These are phyloP conservation scores for Barypeithes pellucidus DNA, from an alignment of 2,888 invertebrate species.

Conservation along the genomic window DNA sequence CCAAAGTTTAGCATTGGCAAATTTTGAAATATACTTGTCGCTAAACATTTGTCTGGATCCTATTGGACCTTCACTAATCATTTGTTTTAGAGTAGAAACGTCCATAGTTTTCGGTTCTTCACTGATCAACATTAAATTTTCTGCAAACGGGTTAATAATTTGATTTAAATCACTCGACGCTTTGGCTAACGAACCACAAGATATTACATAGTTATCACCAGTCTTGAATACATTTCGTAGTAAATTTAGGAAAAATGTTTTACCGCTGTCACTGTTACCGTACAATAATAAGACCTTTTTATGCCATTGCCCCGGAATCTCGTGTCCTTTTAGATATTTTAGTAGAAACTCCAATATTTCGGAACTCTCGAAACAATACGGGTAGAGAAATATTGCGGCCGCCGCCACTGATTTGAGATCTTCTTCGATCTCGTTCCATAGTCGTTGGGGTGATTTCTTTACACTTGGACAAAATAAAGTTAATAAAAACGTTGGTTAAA, in stretches of 20 bases:
- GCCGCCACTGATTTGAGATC: background rate
- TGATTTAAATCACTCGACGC: too few relatives aligned
- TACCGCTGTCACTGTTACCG: background rate
- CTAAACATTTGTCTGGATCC: slow-evolving; percentile 2
- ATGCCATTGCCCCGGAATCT: background rate
- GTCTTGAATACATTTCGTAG: background rate
- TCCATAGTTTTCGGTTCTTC: slow-evolving; percentile 1
- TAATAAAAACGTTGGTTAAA: background rate
- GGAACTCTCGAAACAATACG: background rate
- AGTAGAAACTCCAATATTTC: background rate
- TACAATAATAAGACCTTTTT: background rate
- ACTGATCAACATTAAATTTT: slow-evolving; percentile 1
- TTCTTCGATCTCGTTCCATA: background rate
- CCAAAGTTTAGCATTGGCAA: slow-evolving; percentile 1
- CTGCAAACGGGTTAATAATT: slow-evolving; percentile 2
- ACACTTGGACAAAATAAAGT: background rate
- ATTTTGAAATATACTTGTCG: background rate
- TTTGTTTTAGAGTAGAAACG: slow-evolving; percentile 4
- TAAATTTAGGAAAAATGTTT: background rate
- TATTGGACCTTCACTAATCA: slow-evolving; percentile 5
- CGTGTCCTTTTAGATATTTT: background rate
- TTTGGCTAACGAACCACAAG: slow-evolving; percentile 1
- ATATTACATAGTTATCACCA: background rate
- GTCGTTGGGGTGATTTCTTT: background rate
- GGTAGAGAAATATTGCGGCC: slow-evolving; percentile 1